Conservation (phyloP, 2,113 vertebrate genomes). For the Blennius ocellaris region DNA sequence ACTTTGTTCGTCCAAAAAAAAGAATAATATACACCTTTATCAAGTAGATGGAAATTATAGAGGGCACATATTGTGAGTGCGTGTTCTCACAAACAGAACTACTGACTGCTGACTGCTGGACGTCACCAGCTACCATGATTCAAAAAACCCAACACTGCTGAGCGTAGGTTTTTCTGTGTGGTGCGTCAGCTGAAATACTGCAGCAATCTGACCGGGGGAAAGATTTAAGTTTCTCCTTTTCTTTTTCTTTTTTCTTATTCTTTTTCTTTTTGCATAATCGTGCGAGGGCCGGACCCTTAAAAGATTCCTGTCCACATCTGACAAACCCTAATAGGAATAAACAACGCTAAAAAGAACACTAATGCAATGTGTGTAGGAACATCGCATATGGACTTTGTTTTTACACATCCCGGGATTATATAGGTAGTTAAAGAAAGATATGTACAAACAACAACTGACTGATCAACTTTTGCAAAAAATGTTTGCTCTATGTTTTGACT, state of each 20-base stretch:
- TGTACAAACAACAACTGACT: background rate
- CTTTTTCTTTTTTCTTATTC: too few species aligned
- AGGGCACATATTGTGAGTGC: conserved; percentile 4
- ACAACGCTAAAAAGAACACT: background rate
- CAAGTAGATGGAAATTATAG: conserved; percentile 16
- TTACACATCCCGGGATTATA: too few species aligned
- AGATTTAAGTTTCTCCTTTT: conserved; percentile 36
- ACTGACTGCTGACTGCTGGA: conserved; percentile 37
- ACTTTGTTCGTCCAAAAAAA: background rate
- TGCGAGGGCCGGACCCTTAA: background rate
- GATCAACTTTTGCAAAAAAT: background rate
- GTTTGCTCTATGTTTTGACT: background rate
- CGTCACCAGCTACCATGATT: conserved; percentile 12
- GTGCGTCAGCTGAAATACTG: conserved; percentile 47
- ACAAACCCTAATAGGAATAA: background rate
- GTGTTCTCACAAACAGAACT: conserved; percentile 29
- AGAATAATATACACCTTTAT: conserved; percentile 27
- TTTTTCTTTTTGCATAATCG: background rate
- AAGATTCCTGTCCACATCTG: background rate
- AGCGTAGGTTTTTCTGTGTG: conserved; percentile 39
- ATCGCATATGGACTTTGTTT: too few species aligned
- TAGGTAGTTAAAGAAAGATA: too few species aligned
- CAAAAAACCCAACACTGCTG: conserved; percentile 41
- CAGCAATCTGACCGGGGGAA: conserved; percentile 12
- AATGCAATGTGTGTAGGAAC: too few species aligned